Evolutionary conservation across 2,888 invertebrate species (phyloP).

Genomic region (Tricholauxania praeusta): DNA sequence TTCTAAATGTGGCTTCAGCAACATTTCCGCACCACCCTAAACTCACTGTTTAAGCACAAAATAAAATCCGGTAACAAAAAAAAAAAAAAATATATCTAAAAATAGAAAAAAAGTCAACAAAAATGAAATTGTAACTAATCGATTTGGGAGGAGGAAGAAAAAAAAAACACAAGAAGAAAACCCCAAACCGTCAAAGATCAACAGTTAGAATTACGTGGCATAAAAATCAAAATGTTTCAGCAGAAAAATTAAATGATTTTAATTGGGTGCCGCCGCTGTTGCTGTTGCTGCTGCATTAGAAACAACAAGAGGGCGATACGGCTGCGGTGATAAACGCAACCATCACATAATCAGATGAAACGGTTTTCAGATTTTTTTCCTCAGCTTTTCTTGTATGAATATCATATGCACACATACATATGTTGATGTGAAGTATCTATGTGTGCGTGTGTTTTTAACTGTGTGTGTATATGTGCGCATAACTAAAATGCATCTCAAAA

Average conservation of each 20-base stretch:
- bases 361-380: slow-evolving; percentile 14
- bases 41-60: no score
- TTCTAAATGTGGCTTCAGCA: no score
- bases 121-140: slow-evolving; percentile 42
- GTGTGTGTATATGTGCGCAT: slow-evolving; percentile 44
- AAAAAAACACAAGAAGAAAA: background rate
- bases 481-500: slow-evolving; percentile 52
- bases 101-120: slow-evolving; percentile 35
- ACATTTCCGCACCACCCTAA: no score
- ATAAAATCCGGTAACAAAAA: no score
- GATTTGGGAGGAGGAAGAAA: slow-evolving; percentile 30
- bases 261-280: background rate
- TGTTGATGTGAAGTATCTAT: slow-evolving; percentile 10
- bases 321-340: background rate
- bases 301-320: background rate
- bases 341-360: slow-evolving; percentile 4
- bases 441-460: slow-evolving; percentile 1
- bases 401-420: background rate
- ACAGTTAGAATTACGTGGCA: slow-evolving; percentile 21
- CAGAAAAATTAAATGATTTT: slow-evolving; percentile 2
- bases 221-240: slow-evolving; percentile 1
- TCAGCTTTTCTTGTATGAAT: background rate
- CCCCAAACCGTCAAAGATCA: slow-evolving; percentile 14
- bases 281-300: background rate
- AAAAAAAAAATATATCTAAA: no score